Base-by-base conservation (phyloP, 2,113 vertebrate species). In the Monarcha castaneiventris region DNA sequence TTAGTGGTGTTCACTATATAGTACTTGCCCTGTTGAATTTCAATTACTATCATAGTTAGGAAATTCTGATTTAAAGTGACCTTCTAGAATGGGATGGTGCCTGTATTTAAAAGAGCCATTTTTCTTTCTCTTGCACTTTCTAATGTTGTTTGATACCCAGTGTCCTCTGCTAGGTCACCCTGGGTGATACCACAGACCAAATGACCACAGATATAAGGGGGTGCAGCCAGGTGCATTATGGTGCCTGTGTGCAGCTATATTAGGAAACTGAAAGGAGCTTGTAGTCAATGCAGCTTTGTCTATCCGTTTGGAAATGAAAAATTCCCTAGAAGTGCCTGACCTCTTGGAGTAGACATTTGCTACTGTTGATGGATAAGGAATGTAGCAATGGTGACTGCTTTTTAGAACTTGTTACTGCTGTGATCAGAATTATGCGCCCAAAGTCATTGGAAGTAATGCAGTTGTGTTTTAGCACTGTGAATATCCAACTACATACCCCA, bases 1-100 rank as follows among this genome's bases (percentile, higher is more conserved):
- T 91, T 88, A 85, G 67, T 3, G 2, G 9, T 75, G 44, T 71
- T 95, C 68, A 29, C 46, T 92, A 10, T 85, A 27, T 73, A 63
- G 64, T 85, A 43, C 37, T 87, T 75, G n/a, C 66, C 84, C 80
- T 74, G 61, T 64, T 94, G 86, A 90, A 75, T 87, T 94, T 86
- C 61, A 87, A 46, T 92, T 87, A 43, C 48, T 18, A 7, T 87
- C 56, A 14, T 25, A 30, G 73, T 46, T 29, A 87, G 55, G 91
- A 81, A 79, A 72, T 55, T 43, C 35, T 64, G 87, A 73, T 80
- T 89, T 44, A 48, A 92, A 76, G 66, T 33, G 35, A n/a, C 29
- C 27, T 46, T 63, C 55, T 82, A 37, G 75, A 83, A 69, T 32
- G 74, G 80, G 52, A n/a, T 10, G 3, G 8, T 86, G 48, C 77